Percentiles rank a stretch among this genome's conserved stretches.
Evolutionary conservation across 2,113 vertebrate species (phyloP).

Genomic region (Ptilorrhoa leucosticta): DNA sequence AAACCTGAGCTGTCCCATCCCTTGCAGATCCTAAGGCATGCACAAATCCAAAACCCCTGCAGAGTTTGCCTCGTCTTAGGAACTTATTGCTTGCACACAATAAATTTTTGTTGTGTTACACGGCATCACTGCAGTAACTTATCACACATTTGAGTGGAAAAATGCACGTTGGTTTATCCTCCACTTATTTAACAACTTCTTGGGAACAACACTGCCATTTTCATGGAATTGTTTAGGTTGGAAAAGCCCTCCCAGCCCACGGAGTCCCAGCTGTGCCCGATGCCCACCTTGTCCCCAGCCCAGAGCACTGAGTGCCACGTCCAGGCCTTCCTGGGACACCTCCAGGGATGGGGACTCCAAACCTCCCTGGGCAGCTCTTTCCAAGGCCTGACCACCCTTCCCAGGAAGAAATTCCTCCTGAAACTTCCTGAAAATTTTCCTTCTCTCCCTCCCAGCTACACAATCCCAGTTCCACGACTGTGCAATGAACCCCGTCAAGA

Average conservation of each 20-base stretch:
- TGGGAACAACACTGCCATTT: not conserved
- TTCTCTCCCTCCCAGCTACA: not conserved
- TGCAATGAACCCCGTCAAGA: not conserved
- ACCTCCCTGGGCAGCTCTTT: not conserved
- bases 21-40: not conserved
- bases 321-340: not conserved
- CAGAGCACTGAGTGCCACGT: not conserved
- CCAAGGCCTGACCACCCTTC: not conserved
- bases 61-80: not conserved
- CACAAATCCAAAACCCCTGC: not conserved
- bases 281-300: not conserved
- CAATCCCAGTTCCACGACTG: not conserved
- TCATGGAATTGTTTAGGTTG: rapidly evolving
- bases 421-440: not conserved
- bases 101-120: too few relatives aligned
- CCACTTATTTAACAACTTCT: not conserved
- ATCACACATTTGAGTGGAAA: not conserved
- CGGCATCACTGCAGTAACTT: not conserved
- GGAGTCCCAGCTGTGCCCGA: rapidly evolving
- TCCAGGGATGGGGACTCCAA: not conserved
- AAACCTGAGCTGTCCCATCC: not conserved
- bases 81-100: not conserved
- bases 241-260: rapidly evolving
- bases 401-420: rapidly evolving
- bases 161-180: not conserved